phyloP scores from a whole-genome alignment of 92 coral and sea anemone genomes.

The Parazoanthus atlanticus region DNA sequence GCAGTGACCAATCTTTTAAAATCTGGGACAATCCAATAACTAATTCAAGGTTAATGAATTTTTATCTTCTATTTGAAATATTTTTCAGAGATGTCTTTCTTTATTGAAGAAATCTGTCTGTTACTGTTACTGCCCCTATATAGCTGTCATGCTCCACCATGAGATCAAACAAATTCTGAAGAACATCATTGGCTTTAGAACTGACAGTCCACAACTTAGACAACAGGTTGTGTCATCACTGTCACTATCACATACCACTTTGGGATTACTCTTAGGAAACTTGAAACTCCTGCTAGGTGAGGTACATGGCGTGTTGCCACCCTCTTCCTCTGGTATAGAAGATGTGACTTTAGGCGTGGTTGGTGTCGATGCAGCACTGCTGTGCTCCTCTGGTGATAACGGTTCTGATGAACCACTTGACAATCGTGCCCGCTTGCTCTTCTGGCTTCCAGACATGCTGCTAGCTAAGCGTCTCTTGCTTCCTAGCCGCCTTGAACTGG shows the following conservation, averaged over 20 bases:
- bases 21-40: no score
- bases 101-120: no score
- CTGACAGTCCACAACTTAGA: neutral
- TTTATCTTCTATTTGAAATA: no score
- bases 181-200: neutral
- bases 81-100: no score
- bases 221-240: neutral
- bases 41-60: no score
- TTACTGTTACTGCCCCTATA: no score
- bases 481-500: constrained; percentile 49
- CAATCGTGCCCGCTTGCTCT: constrained; percentile 71
- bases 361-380: constrained; percentile 95
- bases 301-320: constrained; percentile 64
- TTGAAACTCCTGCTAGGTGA: constrained; percentile 81
- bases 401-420: constrained; percentile 99
- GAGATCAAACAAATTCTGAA: neutral
- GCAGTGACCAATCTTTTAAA: no score
- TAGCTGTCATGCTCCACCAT: no score
- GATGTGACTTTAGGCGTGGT: constrained; percentile 80
- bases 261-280: constrained; percentile 54
- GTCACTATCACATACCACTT: constrained; percentile 19
- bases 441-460: constrained; percentile 45
- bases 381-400: constrained; percentile 91
- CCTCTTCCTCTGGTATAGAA: constrained; percentile 70
- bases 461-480: constrained; percentile 68